Percentiles rank a stretch among this genome's conserved stretches.
Evolutionary conservation across 2,113 vertebrate genomes (phyloP).

Genomic region (Tetrao urogallus): DNA sequence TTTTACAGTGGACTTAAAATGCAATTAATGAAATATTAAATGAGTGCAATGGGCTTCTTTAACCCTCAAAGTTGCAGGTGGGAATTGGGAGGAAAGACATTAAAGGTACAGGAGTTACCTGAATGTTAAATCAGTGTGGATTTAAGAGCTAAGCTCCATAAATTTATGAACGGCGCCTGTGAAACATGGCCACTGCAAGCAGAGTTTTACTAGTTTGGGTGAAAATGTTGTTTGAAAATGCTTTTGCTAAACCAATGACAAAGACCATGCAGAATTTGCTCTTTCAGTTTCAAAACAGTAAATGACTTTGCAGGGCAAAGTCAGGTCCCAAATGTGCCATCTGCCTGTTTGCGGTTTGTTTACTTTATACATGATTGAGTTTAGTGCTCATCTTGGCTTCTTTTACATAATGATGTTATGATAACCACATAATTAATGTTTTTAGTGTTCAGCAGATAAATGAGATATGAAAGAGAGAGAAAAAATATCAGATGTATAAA

Average conservation of each 20-base stretch:
- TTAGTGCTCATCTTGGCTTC: neutral
- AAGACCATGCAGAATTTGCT: neutral
- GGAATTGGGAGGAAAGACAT: neutral
- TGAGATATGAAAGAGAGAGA: neutral
- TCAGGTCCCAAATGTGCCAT: slow-evolving; percentile 58
- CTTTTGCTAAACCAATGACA: neutral
- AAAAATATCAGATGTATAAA: neutral
- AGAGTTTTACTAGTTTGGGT: neutral
- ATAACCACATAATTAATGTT: slow-evolving; percentile 38
- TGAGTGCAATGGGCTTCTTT: neutral
- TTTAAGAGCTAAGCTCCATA: fast-evolving
- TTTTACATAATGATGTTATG: slow-evolving; percentile 31
- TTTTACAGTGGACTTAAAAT: neutral
- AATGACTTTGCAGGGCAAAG: neutral
- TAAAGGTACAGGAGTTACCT: slow-evolving; percentile 15
- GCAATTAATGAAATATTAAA: slow-evolving; percentile 40
- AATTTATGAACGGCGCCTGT: neutral
- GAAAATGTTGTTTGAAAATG: neutral
- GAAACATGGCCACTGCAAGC: neutral
- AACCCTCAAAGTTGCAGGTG: neutral
- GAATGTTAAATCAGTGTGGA: neutral
- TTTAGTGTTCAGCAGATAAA: slow-evolving; percentile 4
- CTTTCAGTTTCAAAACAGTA: slow-evolving; percentile 16
- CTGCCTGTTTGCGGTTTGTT: slow-evolving; percentile 28
- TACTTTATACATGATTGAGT: slow-evolving; percentile 50